These are phyloP conservation scores for Ivindomyrus marchei DNA, from an alignment of 2,113 vertebrate species.

Conservation along the genomic window DNA sequence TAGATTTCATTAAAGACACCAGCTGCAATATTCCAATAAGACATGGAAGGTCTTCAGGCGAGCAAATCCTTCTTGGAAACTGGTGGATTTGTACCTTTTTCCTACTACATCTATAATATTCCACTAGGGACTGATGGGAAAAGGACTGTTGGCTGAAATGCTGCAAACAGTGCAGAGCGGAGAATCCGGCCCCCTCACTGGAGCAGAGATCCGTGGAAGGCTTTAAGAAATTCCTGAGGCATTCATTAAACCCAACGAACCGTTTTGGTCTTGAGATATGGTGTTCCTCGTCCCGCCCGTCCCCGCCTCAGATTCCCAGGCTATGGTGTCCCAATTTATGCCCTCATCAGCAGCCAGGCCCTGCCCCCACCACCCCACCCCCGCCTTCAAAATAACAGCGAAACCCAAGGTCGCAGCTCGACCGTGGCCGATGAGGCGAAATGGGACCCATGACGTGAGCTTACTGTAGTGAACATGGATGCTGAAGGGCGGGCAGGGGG, in stretches of 20 bases:
- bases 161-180: not conserved
- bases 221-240: not conserved
- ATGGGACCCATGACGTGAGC: not conserved
- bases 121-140: not conserved
- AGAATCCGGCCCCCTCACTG: not conserved
- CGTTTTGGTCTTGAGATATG: not conserved
- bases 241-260: not conserved
- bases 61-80: not conserved
- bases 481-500: not conserved
- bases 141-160: not conserved
- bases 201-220: not conserved
- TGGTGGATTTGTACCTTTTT: not conserved
- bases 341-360: not conserved
- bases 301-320: not conserved
- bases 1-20: not conserved
- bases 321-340: not conserved
- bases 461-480: not conserved
- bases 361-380: not conserved
- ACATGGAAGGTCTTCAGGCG: not conserved
- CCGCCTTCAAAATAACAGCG: not conserved
- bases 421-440: not conserved
- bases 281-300: not conserved
- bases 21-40: not conserved
- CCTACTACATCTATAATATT: not conserved
- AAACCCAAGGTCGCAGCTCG: not conserved